phyloP scores from a whole-genome alignment of 2,888 invertebrate species.

The Microctonus hyperodae region DNA sequence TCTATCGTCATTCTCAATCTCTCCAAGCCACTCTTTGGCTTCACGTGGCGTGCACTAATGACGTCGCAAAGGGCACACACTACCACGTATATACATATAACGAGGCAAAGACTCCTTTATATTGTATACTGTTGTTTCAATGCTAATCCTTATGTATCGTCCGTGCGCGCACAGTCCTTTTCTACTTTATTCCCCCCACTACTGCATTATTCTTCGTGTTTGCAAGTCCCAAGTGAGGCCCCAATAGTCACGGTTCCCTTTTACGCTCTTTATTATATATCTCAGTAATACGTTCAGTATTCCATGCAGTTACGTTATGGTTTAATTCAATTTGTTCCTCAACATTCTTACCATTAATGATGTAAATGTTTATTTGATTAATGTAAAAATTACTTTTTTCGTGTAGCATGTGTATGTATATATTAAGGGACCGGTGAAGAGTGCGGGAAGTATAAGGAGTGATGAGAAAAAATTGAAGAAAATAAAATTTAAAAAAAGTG shows the following conservation, averaged over 20 bases:
- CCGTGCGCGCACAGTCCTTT: conserved; percentile 34
- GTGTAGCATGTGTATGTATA: not conserved
- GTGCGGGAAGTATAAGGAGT: too few species aligned
- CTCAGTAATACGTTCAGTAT: not conserved
- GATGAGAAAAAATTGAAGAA: not conserved
- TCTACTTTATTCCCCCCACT: conserved; percentile 12
- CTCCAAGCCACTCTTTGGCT: conserved; percentile 53
- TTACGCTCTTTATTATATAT: too few species aligned
- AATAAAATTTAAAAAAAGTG: conserved; percentile 3
- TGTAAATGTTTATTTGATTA: conserved; percentile 8
- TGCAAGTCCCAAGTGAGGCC: not conserved
- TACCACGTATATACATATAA: conserved; percentile 48
- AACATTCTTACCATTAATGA: not conserved
- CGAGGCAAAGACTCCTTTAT: conserved; percentile 51
- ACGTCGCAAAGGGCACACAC: conserved; percentile 52
- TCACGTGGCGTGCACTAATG: conserved; percentile 61
- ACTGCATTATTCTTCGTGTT: not conserved
- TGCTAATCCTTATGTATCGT: conserved; percentile 52
- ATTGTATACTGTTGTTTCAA: conserved; percentile 57
- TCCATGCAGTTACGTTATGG: not conserved
- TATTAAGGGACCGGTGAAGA: conserved; percentile 7
- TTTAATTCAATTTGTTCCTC: conserved; percentile 21
- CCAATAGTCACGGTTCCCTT: not conserved
- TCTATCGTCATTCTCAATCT: conserved; percentile 33
- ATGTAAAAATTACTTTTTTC: conserved; percentile 2